Evolutionary conservation across 1,140 invertebrate species (phyloP), one percentile per base, ranked within the genome.

Genomic region (Popillia japonica): DNA sequence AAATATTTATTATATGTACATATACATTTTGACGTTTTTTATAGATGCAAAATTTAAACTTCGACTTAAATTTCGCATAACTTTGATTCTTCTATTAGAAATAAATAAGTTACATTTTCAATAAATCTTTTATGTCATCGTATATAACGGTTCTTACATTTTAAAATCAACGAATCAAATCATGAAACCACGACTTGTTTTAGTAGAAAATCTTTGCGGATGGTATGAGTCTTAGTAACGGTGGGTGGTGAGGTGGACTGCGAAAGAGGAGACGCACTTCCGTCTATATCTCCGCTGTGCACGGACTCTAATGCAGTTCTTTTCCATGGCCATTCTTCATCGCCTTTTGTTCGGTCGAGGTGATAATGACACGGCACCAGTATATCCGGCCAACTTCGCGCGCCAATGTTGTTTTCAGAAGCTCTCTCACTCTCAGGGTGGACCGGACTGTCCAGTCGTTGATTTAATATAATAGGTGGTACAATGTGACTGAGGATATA

Each of bases 361-460:
- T 85, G 84, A 84, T 85, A 85, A 85, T 85, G 84, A 85, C 80
- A 85, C 80, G 83, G 83, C 80, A 82, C 79, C 82, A 76, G 64
- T 77, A 78, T 81, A 83, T 84, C 83, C 83, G 83, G 83, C 82
- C 83, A 84, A 82, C 82, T 83, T 83, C 48, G 64, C 59, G 78
- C 76, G 64, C 59, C 78, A 80, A 80, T 82, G 79, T 82, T 83
- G 82, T 84, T 82, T 83, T 82, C 79, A 80, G 72, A 78, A 55
- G 48, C 48, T 68, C 22, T 68, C 61, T 22, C 61, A 55, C 48
- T 55, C 48, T 55, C 48, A 17, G 22, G 61, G 22, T 74, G 48
- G 81, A 78, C 76, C 44, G 64, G 72, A 64, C 77, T 64, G 80
- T 77, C 77, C 80, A 81, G 55, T 81, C 83, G 81, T 82, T 84